Evolutionary conservation across 2,888 invertebrate species (phyloP).

Genomic region (Tanypteryx hageni): DNA sequence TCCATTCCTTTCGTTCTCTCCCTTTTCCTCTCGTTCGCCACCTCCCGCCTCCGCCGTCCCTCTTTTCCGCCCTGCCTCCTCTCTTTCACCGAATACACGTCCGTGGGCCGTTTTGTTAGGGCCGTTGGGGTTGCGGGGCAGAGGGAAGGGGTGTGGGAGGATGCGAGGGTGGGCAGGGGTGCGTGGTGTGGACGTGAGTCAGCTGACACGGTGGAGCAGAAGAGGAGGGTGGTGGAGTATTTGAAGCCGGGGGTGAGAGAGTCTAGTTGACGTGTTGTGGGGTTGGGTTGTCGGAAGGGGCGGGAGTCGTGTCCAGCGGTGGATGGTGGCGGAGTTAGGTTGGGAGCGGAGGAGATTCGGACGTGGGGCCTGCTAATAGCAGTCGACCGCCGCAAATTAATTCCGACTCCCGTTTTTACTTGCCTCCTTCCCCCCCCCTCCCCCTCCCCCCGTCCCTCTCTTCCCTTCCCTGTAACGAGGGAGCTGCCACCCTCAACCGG

Average conservation of each 20-base stretch:
- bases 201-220: not conserved
- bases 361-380: conserved; percentile 52
- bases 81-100: conserved; percentile 8
- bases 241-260: not conserved
- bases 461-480: not conserved
- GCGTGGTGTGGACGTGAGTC: not conserved
- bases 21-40: not conserved
- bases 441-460: not conserved
- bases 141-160: not conserved
- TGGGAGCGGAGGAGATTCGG: not conserved
- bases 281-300: not conserved
- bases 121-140: not conserved
- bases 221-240: not conserved
- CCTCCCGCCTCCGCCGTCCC: not conserved
- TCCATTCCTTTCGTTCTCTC: not conserved
- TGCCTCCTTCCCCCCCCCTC: not conserved
- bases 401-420: conserved; percentile 3
- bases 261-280: not conserved
- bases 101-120: not conserved
- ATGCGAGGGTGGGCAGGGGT: not conserved
- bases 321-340: not conserved
- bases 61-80: not conserved
- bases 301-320: conserved; percentile 40
- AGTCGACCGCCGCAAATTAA: conserved; percentile 57
- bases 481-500: not conserved